Evolutionary conservation across 1,140 invertebrate species (phyloP).

Genomic region (Trinorchestia longiramus): DNA sequence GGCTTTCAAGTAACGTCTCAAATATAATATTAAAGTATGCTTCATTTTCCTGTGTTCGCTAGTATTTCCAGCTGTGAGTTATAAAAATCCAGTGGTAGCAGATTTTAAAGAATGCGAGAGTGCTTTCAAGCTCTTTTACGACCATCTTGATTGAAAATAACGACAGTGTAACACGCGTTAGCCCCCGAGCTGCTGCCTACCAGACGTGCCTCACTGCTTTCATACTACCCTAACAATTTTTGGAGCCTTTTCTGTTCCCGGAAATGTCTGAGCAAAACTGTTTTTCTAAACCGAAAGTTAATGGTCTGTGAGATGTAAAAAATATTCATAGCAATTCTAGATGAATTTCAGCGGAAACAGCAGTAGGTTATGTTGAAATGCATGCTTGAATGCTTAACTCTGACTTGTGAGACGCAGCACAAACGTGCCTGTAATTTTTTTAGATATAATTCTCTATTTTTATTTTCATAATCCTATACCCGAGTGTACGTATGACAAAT

Average conservation of each 20-base stretch:
- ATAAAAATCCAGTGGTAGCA: background rate
- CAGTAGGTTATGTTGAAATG: too few species aligned
- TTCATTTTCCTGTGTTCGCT: background rate
- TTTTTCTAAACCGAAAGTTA: background rate
- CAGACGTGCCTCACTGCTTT: background rate
- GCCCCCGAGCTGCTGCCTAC: background rate
- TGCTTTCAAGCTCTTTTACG: conserved; percentile 19
- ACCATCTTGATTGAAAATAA: conserved; percentile 35
- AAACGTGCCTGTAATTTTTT: too few species aligned
- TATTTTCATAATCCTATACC: too few species aligned
- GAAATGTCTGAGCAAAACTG: background rate
- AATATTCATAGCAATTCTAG: background rate
- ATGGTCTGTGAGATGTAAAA: background rate
- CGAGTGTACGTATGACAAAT: too few species aligned
- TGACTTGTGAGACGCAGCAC: too few species aligned
- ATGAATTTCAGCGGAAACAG: background rate
- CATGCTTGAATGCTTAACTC: too few species aligned
- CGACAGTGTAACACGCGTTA: background rate
- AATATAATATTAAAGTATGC: background rate
- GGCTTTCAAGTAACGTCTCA: background rate
- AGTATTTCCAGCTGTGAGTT: background rate
- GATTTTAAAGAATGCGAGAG: conserved; percentile 18
- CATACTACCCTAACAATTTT: background rate
- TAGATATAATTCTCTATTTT: too few species aligned
- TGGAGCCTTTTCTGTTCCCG: background rate